Conservation (phyloP, 2,797 vertebrate genomes). For the Luscinia megarhynchos region DNA sequence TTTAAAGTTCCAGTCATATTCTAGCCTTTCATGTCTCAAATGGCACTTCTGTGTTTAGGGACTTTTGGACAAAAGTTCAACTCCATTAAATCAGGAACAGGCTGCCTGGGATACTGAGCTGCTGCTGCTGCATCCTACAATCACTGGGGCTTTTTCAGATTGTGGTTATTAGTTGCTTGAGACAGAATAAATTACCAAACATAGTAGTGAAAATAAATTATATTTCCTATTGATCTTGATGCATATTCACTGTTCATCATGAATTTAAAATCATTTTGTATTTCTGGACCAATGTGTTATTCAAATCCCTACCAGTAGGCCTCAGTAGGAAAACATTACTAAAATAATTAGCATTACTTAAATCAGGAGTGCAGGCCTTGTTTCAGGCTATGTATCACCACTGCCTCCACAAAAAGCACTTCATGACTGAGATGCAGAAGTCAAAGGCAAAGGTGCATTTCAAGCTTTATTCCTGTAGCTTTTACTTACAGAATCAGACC, state of each 20-base stretch:
- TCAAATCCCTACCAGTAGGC: background rate
- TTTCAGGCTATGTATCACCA: background rate
- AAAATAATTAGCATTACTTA: background rate
- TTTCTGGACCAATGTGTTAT: background rate
- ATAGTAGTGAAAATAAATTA: background rate
- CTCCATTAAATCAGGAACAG: background rate
- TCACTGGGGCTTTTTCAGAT: background rate
- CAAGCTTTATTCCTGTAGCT: background rate
- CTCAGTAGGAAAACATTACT: background rate
- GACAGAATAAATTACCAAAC: background rate
- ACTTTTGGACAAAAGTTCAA: background rate
- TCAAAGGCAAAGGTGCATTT: background rate
- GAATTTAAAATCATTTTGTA: background rate
- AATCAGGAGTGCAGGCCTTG: background rate
- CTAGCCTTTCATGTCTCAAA: background rate
- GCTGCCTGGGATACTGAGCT: background rate
- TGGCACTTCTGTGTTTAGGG: background rate
- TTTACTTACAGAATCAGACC: background rate
- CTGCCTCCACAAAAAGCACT: background rate
- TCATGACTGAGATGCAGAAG: background rate
- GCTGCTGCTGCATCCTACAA: background rate
- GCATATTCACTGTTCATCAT: background rate
- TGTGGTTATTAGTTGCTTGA: background rate
- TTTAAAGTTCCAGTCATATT: background rate
- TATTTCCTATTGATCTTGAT: background rate